These are phyloP conservation scores for Mormyrus iriodes DNA, from an alignment of 2,113 vertebrate species.

Conservation along the genomic window DNA sequence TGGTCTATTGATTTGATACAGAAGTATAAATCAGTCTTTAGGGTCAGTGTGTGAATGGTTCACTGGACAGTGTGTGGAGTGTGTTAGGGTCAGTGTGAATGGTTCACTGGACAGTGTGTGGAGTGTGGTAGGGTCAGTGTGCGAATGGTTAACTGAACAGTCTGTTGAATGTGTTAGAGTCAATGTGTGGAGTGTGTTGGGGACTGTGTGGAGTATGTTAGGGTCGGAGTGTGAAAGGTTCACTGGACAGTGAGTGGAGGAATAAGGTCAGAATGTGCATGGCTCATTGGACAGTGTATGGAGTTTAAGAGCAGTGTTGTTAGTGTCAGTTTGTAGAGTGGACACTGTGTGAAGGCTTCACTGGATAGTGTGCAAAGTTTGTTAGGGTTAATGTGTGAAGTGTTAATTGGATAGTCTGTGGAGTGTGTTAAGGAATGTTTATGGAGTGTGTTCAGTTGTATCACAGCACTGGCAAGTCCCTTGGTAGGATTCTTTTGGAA, in stretches of 20 bases:
- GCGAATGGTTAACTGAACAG: background rate
- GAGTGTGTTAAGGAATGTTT: background rate
- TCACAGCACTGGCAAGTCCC: background rate
- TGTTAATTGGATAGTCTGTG: background rate
- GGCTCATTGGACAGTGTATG: too few species aligned
- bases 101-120: background rate
- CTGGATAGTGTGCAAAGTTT: background rate
- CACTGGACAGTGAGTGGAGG: too few species aligned
- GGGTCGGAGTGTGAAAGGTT: background rate
- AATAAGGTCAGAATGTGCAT: background rate
- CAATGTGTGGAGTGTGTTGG: background rate
- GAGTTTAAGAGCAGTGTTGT: too few species aligned
- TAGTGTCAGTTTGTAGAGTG: background rate
- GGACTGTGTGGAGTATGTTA: background rate
- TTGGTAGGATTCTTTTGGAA: background rate
- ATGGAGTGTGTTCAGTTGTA: background rate
- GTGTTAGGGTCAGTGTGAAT: background rate
- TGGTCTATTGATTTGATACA: background rate
- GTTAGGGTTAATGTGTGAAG: background rate
- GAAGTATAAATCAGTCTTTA: background rate
- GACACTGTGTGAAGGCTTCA: too few species aligned
- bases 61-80: background rate
- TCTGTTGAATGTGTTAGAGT: background rate
- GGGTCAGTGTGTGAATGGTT: background rate
- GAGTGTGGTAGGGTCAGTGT: background rate